Conservation (phyloP, 2,888 invertebrate species). For the Cheilosia impressa region DNA sequence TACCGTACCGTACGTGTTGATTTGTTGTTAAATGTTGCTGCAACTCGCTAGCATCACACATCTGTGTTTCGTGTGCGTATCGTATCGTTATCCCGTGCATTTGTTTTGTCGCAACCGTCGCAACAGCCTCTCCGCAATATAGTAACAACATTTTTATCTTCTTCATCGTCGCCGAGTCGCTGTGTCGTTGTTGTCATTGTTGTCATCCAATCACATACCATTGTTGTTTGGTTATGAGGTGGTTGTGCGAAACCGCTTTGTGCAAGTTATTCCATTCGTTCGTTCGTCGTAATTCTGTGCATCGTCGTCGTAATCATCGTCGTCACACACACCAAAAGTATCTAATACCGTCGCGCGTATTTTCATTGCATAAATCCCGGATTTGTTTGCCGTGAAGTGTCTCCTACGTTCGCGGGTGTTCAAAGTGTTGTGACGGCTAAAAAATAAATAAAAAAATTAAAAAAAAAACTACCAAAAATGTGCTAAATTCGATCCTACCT, state of each 20-base stretch:
- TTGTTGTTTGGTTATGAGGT: conserved; percentile 57
- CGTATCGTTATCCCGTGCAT: conserved; percentile 51
- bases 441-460: neutral
- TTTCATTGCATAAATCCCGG: conserved; percentile 11
- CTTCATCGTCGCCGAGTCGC: conserved; percentile 21
- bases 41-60: conserved; percentile 61
- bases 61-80: conserved; percentile 54
- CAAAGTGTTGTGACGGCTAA: conserved; percentile 7
- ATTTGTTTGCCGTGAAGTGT: conserved; percentile 11
- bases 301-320: neutral
- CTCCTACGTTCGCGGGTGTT: conserved; percentile 19
- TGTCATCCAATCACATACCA: conserved; percentile 65
- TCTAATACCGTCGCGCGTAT: conserved; percentile 45
- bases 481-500: neutral
- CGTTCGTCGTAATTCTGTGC: conserved; percentile 40
- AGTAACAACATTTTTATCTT: conserved; percentile 20
- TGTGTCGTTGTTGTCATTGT: conserved; percentile 50
- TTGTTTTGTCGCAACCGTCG: conserved; percentile 24
- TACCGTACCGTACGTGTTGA: conserved; percentile 17
- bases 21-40: conserved; percentile 66
- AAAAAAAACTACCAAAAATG: conserved; percentile 1
- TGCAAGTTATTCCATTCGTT: conserved; percentile 45
- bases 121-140: conserved; percentile 9
- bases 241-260: conserved; percentile 47
- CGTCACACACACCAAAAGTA: conserved; percentile 29